A percentile compares a stretch with the other conserved stretches of the same genome.
Evolutionary conservation across 2,888 invertebrate genomes (phyloP).

Genomic region (Eucera pruinosa): DNA sequence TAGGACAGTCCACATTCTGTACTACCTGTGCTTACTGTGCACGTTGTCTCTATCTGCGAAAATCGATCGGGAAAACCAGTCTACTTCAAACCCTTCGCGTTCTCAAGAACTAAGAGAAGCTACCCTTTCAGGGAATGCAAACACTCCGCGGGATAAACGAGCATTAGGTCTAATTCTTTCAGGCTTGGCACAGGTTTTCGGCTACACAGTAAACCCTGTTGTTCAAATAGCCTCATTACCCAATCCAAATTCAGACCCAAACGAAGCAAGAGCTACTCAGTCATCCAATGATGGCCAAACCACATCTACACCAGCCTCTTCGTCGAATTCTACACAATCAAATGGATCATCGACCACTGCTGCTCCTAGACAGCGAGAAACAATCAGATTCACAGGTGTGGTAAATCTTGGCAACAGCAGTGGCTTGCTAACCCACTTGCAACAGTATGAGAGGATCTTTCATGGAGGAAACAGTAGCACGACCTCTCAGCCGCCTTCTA

Average conservation of each 20-base stretch:
- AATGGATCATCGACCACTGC: slow-evolving; percentile 42
- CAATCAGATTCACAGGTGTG: slow-evolving; percentile 80
- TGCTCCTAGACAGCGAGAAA: slow-evolving; percentile 75
- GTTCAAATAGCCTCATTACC: slow-evolving; percentile 78
- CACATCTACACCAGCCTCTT: slow-evolving; percentile 3
- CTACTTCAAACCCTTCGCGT: not conserved
- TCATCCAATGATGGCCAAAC: slow-evolving; percentile 17
- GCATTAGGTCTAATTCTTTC: slow-evolving; percentile 80
- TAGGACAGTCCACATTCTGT: slow-evolving; percentile 32
- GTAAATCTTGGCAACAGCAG: slow-evolving; percentile 81
- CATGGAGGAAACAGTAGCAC: slow-evolving; percentile 66
- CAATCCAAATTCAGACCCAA: slow-evolving; percentile 60
- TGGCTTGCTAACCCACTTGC: slow-evolving; percentile 77
- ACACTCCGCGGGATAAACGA: slow-evolving; percentile 77
- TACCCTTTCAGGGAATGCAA: too few relatives aligned
- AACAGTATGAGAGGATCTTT: slow-evolving; percentile 79
- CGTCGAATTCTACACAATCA: not conserved
- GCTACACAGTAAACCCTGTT: slow-evolving; percentile 77
- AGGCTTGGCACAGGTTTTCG: slow-evolving; percentile 80
- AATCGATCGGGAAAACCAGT: not conserved
- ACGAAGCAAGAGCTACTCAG: not conserved
- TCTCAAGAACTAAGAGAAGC: too few relatives aligned
- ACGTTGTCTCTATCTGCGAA: not conserved
- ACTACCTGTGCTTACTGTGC: slow-evolving; percentile 43
- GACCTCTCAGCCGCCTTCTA: slow-evolving; percentile 22